A percentile compares a stretch with the other conserved stretches of the same genome.
These are phyloP conservation scores for Campaea margaritaria DNA, from an alignment of 2,888 invertebrate species.

Conservation along the genomic window DNA sequence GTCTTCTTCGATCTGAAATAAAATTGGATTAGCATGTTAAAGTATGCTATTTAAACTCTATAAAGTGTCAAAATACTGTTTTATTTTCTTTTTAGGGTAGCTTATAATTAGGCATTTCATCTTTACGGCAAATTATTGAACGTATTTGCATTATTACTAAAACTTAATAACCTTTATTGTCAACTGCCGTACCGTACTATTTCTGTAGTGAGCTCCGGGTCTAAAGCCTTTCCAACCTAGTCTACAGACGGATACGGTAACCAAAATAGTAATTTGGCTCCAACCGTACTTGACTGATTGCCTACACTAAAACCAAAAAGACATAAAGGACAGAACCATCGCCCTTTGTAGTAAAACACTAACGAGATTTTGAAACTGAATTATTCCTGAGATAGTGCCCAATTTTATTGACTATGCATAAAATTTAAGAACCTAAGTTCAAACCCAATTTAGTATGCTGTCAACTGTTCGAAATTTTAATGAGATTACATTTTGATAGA, in stretches of 20 bases:
- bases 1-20: too few relatives aligned
- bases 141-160: too few relatives aligned
- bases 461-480: neutral
- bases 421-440: neutral
- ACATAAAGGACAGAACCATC: slow-evolving; percentile 5
- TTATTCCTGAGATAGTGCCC: neutral
- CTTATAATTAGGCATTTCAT: too few relatives aligned
- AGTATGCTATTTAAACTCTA: too few relatives aligned
- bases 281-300: slow-evolving; percentile 16
- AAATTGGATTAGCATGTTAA: too few relatives aligned
- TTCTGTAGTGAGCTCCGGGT: too few relatives aligned
- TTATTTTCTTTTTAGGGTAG: too few relatives aligned
- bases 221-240: neutral
- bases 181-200: too few relatives aligned
- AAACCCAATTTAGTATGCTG: neutral
- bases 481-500: neutral
- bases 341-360: slow-evolving; percentile 2
- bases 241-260: neutral
- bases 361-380: slow-evolving; percentile 12
- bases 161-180: too few relatives aligned
- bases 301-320: slow-evolving; percentile 1
- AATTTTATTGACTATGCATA: slow-evolving; percentile 1
- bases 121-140: too few relatives aligned
- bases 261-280: slow-evolving; percentile 14
- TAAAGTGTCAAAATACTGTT: too few relatives aligned